Base-by-base conservation (phyloP, 2,797 vertebrate genomes). In the Rhinatrema bivittatum region DNA sequence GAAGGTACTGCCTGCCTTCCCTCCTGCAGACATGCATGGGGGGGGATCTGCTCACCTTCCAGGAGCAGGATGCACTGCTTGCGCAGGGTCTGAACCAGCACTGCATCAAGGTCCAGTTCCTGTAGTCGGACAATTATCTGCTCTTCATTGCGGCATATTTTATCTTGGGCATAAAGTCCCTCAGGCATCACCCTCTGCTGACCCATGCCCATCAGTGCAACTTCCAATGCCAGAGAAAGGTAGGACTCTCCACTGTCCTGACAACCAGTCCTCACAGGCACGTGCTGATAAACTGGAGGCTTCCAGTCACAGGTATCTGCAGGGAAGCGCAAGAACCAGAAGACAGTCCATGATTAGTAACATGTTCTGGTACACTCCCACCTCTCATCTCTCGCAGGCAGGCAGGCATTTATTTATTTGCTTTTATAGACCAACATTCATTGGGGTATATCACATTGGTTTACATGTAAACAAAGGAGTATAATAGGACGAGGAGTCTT, bases 181-280 rank as follows among this genome's bases (percentile, higher is more conserved):
- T 98, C 95, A 0, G 95, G 94, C 94, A 98, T 99, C 62, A 98
- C 86, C 36, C 95, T 85, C 70, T 99, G 95, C 68, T 99, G 95
- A 36, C 95, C 95, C 91, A 99, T 93, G 7, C 95, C 95, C 91
- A 99, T 91, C 51, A 98, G 73, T 7, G 93, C 91, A 66, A 97
- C 95, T 76, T 98, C 95, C 52, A 98, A 69, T 39, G 95, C 91
- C 62, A 99, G 54, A 6, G 93, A 91, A 63, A 99, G 80, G 78
- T 94, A 98, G 10, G 94, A 98, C 68, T 98, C 94, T 13, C 80
- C 67, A 3, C 65, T 79, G 7, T 91, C 88, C 18, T 80, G 65
- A 50, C 78, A 88, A 39, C 87, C 76, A 0, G 68, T 50, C 56
- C 80, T 80, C 3, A 97, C 84, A 2, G 90, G 86, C 17, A 96